A percentile compares a stretch with the other conserved stretches of the same genome.
Conservation (phyloP, 2,113 vertebrate species). For the Platichthys stellatus region DNA sequence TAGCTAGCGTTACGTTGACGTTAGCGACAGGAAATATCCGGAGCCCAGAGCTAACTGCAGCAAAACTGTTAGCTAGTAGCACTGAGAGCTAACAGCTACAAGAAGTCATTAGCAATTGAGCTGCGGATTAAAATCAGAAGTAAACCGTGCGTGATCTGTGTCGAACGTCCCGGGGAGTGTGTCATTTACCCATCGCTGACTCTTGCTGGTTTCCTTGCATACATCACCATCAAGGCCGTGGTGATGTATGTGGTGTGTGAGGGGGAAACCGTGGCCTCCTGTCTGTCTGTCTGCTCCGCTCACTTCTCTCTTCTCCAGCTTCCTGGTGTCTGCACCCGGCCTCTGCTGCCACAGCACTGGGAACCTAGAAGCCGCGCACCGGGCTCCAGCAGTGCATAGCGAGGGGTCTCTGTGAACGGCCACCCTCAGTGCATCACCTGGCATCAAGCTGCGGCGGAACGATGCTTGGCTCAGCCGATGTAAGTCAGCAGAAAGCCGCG, state of each 20-base stretch:
- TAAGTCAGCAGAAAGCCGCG: slow-evolving; percentile 52
- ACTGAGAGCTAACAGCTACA: slow-evolving; percentile 31
- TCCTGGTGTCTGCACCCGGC: slow-evolving; percentile 48
- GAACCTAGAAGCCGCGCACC: slow-evolving; percentile 46
- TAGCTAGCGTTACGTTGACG: slow-evolving; percentile 23
- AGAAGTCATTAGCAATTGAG: background rate
- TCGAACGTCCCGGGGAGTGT: background rate
- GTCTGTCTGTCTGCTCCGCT: slow-evolving; percentile 47
- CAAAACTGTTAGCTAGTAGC: slow-evolving; percentile 52
- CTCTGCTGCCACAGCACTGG: slow-evolving; percentile 10
- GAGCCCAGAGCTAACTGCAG: slow-evolving; percentile 38
- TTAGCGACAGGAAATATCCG: slow-evolving; percentile 33
- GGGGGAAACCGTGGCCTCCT: slow-evolving; percentile 82
- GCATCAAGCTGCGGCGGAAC: slow-evolving; percentile 36
- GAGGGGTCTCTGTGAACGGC: slow-evolving; percentile 58
- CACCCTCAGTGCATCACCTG: slow-evolving; percentile 68
- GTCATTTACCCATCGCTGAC: slow-evolving; percentile 97
- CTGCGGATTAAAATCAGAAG: background rate
- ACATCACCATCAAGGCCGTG: slow-evolving; percentile 99
- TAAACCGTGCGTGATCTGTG: background rate
- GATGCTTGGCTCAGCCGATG: slow-evolving; percentile 46
- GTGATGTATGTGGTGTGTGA: slow-evolving; percentile 87
- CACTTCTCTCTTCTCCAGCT: slow-evolving; percentile 56
- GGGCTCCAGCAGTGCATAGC: slow-evolving; percentile 64
- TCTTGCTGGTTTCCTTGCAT: slow-evolving; percentile 99